Evolutionary conservation across 2,113 vertebrate genomes (phyloP).

Genomic region (Canis aureus): DNA sequence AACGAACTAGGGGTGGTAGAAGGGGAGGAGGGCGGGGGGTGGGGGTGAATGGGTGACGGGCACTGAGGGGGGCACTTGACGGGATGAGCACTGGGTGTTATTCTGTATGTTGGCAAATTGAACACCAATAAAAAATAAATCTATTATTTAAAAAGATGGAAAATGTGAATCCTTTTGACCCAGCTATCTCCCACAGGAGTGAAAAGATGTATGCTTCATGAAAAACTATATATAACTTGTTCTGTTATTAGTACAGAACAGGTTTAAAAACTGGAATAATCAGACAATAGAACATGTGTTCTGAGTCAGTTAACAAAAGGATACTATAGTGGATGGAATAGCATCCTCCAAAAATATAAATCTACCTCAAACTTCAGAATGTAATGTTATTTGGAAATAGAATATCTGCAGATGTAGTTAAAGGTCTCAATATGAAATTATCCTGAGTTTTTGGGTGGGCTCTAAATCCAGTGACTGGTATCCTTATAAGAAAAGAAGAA

Average conservation of each 20-base stretch:
- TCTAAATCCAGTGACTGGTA: neutral
- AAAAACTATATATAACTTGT: neutral
- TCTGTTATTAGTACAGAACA: neutral
- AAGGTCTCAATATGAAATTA: constrained; percentile 21
- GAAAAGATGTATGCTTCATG: neutral
- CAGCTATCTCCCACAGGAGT: neutral
- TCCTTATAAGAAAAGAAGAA: neutral
- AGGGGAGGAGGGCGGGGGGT: too few species aligned
- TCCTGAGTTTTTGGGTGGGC: neutral
- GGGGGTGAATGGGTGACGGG: too few species aligned
- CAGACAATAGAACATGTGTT: constrained; percentile 1
- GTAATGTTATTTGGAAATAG: neutral
- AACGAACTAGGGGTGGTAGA: too few species aligned
- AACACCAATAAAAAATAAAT: too few species aligned
- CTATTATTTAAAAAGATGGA: neutral
- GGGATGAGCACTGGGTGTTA: too few species aligned
- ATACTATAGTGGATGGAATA: neutral
- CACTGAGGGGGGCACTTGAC: too few species aligned
- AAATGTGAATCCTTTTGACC: neutral
- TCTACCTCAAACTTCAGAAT: constrained; percentile 26
- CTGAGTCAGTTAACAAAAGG: neutral
- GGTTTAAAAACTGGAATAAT: constrained; percentile 18
- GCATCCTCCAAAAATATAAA: neutral
- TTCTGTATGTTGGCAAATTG: too few species aligned
- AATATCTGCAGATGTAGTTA: neutral